These are phyloP conservation scores for Apogon talboti DNA, from an alignment of 2,797 vertebrate species.

Conservation along the genomic window DNA sequence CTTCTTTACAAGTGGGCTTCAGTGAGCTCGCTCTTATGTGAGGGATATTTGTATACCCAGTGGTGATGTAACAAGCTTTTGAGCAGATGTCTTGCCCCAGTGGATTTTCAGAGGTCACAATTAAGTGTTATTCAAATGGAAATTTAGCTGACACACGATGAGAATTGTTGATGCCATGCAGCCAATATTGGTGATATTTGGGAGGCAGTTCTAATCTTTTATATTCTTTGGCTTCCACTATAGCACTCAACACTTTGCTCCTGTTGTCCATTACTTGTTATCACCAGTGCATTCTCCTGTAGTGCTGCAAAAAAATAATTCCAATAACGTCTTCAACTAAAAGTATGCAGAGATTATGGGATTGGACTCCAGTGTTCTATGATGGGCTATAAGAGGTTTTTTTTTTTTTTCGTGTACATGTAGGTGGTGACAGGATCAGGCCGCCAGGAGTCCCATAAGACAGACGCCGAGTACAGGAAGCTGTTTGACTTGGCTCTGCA, in stretches of 20 bases:
- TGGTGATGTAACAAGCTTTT: constrained; percentile 46
- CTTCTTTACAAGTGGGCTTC: neutral
- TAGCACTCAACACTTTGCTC: neutral
- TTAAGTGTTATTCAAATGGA: constrained; percentile 36
- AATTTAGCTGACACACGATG: constrained; percentile 21
- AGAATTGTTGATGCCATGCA: neutral
- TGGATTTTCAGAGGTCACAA: constrained; percentile 31
- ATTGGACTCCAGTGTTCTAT: neutral
- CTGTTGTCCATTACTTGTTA: neutral
- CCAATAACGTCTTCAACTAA: neutral
- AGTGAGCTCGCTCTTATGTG: constrained; percentile 7
- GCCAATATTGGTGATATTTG: neutral
- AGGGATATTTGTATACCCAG: constrained; percentile 25
- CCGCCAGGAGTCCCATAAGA: constrained; percentile 95
- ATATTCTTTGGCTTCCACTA: neutral
- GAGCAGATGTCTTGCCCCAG: constrained; percentile 39
- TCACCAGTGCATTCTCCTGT: neutral
- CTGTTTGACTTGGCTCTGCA: constrained; percentile 96
- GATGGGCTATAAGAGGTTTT: neutral
- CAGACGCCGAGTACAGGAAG: constrained; percentile 93
- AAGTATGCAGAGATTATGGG: neutral
- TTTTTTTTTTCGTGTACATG: constrained; percentile 7
- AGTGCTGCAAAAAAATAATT: neutral
- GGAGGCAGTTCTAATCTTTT: neutral
- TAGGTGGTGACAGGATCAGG: constrained; percentile 98